Evolutionary conservation across 2,113 vertebrate species (phyloP).

Genomic region (Thalassarche chlororhynchos): DNA sequence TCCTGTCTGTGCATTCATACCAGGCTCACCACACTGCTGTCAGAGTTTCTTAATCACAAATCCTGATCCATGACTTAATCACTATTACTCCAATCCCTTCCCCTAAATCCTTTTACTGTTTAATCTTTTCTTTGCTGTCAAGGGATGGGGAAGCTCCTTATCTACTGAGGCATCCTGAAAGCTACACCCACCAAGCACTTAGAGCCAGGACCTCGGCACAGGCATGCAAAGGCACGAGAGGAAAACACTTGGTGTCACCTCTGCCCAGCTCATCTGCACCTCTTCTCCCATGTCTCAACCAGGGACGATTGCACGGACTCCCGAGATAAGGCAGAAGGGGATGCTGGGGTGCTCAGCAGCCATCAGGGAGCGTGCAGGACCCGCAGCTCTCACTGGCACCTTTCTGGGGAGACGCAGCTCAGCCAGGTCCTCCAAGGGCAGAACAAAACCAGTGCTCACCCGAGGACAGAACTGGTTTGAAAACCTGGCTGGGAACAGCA

Average conservation of each 20-base stretch:
- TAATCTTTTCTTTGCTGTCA: slow-evolving; percentile 1
- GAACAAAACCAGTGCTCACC: neutral
- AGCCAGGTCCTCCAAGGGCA: neutral
- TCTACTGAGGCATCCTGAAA: neutral
- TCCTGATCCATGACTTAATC: slow-evolving; percentile 42
- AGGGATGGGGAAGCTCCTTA: neutral
- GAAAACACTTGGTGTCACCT: neutral
- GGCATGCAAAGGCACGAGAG: neutral
- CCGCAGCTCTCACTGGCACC: neutral
- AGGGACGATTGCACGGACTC: accelerated
- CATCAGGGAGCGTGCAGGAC: accelerated
- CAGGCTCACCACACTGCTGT: neutral
- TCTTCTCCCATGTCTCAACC: neutral
- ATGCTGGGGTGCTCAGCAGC: neutral
- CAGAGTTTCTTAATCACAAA: neutral
- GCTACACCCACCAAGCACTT: neutral
- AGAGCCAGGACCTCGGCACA: neutral
- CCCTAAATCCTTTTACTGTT: slow-evolving; percentile 32
- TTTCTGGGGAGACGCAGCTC: neutral
- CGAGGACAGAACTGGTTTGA: neutral
- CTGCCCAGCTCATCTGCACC: neutral
- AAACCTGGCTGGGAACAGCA: neutral
- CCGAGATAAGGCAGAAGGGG: accelerated
- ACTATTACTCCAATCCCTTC: neutral
- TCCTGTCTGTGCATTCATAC: accelerated